Base-by-base conservation (phyloP, 2,888 invertebrate species). In the Melangyna quadrimaculata region DNA sequence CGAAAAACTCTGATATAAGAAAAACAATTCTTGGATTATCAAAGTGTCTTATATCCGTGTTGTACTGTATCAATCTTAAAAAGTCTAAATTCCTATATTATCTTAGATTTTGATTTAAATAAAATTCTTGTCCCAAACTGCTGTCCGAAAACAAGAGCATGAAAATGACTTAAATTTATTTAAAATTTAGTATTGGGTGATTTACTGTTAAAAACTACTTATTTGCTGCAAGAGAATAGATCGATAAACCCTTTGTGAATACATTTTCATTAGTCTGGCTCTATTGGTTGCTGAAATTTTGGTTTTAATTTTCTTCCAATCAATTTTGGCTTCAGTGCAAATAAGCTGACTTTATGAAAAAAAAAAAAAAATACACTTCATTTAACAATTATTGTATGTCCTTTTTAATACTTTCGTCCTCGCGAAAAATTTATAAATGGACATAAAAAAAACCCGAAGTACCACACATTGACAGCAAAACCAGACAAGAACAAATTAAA, bases 381-480 rank as follows among this genome's bases (percentile, higher is more conserved):
- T 57, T 77, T 59, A 32, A 8, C 61, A 69, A 69, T 59, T 48
- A 61, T 51, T 69, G 35, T 4, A 24, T 69, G 45, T 67, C n/a
- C 57, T 29, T 59, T 69, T 43, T 3, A 14, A 51, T 40, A 4
- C 63, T n/a, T 29, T 59, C 35, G 12, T 37, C 12, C n/a, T 35
- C 14, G 6, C 10, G 0, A 1, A 67, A 22, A 65, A 27, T 10
- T 19, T 17, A 17, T 12, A 22, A 12, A 12, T n/a, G 2, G 0
- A 27, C 7, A n/a, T 4, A 45, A 45, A 22, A 37, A 57, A 37
- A 57, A 67, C 8, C 14, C 1, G 5, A 37, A 32, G 27, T 40
- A 48, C 48, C 57, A 40, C 37, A 72, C 67, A 78, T 72, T 79
- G 69, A 53, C 67, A 53, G 40, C 14, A 29, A 72, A 37, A 45